phyloP scores from a whole-genome alignment of 2,888 invertebrate species.

The Meiosimyza platycephala region DNA sequence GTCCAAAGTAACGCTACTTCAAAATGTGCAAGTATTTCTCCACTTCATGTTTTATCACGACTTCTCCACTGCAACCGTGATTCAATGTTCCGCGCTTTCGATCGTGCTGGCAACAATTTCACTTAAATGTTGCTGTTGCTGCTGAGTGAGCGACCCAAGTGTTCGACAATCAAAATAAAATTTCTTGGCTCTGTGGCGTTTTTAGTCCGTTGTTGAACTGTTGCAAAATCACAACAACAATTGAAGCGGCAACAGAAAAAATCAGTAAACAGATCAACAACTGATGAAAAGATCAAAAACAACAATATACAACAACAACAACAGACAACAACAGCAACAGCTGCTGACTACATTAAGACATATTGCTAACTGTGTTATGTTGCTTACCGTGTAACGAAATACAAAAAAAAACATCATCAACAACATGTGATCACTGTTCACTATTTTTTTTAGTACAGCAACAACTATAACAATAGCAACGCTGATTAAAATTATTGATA shows the following conservation, averaged over 20 bases:
- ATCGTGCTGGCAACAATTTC: slow-evolving; percentile 37
- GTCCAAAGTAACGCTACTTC: background rate
- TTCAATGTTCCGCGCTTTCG: slow-evolving; percentile 33
- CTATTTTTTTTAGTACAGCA: too few relatives aligned
- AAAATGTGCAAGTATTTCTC: background rate
- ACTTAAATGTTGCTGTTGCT: slow-evolving; percentile 25
- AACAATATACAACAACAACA: slow-evolving; percentile 16
- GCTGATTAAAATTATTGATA: too few relatives aligned
- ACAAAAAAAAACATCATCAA: background rate
- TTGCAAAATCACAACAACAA: slow-evolving; percentile 21
- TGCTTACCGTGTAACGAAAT: slow-evolving; percentile 6
- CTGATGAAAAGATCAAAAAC: slow-evolving; percentile 28
- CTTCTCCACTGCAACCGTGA: slow-evolving; percentile 30
- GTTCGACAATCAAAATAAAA: slow-evolving; percentile 45
- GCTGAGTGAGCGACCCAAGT: slow-evolving; percentile 27
- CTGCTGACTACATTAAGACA: slow-evolving; percentile 26
- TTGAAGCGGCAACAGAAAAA: slow-evolving; percentile 8
- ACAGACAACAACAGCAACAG: slow-evolving; percentile 10
- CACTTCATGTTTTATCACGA: slow-evolving; percentile 23
- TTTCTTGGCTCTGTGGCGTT: slow-evolving; percentile 44
- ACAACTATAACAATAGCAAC: too few relatives aligned
- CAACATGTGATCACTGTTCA: too few relatives aligned
- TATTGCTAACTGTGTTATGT: background rate
- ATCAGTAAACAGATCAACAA: background rate
- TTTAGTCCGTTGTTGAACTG: slow-evolving; percentile 37